Evolutionary conservation across 2,888 invertebrate species (phyloP).

Genomic region (Eumacrocentrus americanus): DNA sequence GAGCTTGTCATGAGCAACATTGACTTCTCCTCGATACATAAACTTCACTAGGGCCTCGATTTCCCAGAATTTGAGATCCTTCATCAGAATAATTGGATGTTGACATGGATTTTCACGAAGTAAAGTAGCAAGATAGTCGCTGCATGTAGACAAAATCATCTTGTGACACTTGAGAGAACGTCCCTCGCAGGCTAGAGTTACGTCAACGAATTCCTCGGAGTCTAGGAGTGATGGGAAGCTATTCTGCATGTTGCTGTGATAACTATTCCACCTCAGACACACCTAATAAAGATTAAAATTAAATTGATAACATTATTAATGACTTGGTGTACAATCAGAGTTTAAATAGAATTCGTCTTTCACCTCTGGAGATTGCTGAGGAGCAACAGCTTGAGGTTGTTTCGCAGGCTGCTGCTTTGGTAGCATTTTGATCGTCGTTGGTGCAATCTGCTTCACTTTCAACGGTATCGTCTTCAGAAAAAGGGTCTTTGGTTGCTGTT

Average conservation of each 20-base stretch:
- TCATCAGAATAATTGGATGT: slow-evolving; percentile 83
- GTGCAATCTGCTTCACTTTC: slow-evolving; percentile 56
- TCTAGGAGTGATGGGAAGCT: slow-evolving; percentile 78
- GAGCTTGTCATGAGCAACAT: slow-evolving; percentile 83
- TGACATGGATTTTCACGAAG: slow-evolving; percentile 84
- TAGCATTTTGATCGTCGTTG: slow-evolving; percentile 53
- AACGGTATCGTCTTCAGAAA: slow-evolving; percentile 57
- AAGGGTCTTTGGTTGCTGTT: slow-evolving; percentile 54
- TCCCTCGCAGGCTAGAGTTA: slow-evolving; percentile 87
- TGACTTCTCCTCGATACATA: slow-evolving; percentile 90
- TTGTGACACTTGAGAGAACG: slow-evolving; percentile 87
- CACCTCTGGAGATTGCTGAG: slow-evolving; percentile 54
- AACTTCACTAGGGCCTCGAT: slow-evolving; percentile 87
- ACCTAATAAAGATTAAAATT: slow-evolving; percentile 61
- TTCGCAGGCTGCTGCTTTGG: slow-evolving; percentile 43
- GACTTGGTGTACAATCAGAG: no score
- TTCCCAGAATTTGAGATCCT: slow-evolving; percentile 83
- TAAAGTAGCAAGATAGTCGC: slow-evolving; percentile 81
- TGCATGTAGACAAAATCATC: slow-evolving; percentile 83
- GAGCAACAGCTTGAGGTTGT: slow-evolving; percentile 43
- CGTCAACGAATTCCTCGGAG: slow-evolving; percentile 86
- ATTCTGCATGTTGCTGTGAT: slow-evolving; percentile 79
- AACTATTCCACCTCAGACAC: slow-evolving; percentile 82
- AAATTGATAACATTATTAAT: not conserved
- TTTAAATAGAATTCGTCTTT: not conserved